Evolutionary conservation across 2,888 invertebrate genomes (phyloP).

Genomic region (Tenodera sinensis): DNA sequence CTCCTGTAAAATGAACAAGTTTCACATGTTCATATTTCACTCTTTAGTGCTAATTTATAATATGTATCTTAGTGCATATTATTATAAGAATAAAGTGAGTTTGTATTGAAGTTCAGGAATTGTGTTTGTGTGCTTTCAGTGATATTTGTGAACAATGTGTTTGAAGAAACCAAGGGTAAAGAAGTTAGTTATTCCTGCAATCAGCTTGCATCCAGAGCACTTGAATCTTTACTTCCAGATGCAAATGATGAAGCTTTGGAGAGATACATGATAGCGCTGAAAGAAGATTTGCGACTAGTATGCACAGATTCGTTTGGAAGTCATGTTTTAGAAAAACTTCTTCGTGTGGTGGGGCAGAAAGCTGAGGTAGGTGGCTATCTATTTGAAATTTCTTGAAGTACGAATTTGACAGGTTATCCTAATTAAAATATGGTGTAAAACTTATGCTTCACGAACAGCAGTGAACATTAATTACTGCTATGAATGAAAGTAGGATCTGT

Average conservation of each 20-base stretch:
- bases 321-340: constrained; percentile 71
- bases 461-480: too few relatives aligned
- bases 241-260: constrained; percentile 61
- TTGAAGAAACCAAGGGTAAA: constrained; percentile 64
- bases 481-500: too few relatives aligned
- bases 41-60: too few relatives aligned
- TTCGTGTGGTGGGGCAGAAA: constrained; percentile 39
- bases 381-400: too few relatives aligned
- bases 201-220: constrained; percentile 73
- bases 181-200: constrained; percentile 73
- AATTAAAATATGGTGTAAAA: too few relatives aligned
- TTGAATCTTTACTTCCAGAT: constrained; percentile 71
- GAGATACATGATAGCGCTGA: constrained; percentile 59
- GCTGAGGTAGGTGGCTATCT: background rate
- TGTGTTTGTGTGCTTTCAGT: constrained; percentile 42
- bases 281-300: constrained; percentile 63
- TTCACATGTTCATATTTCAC: too few relatives aligned
- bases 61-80: too few relatives aligned
- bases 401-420: too few relatives aligned
- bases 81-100: too few relatives aligned
- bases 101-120: background rate
- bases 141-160: constrained; percentile 69
- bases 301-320: constrained; percentile 75
- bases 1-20: too few relatives aligned
- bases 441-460: too few relatives aligned